These are phyloP conservation scores for Mamestra brassicae DNA, from an alignment of 2,888 invertebrate genomes.

Conservation along the genomic window DNA sequence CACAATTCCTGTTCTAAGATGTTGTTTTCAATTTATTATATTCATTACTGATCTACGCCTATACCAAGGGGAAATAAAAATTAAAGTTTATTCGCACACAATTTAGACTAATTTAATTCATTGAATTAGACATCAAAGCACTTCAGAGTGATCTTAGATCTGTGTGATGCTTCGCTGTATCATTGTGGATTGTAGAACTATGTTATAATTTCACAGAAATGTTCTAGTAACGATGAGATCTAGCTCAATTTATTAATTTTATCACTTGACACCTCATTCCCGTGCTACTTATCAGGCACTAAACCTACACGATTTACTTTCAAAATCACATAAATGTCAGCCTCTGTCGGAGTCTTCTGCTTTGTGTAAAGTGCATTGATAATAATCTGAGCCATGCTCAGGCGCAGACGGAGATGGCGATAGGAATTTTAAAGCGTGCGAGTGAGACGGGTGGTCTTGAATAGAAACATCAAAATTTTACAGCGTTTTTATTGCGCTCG, in stretches of 20 bases:
- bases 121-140: constrained; percentile 56
- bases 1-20: not conserved
- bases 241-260: constrained; percentile 87
- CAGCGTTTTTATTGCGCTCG: constrained; percentile 89
- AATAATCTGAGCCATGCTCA: constrained; percentile 88
- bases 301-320: constrained; percentile 89
- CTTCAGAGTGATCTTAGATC: constrained; percentile 17
- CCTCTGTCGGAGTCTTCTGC: constrained; percentile 86
- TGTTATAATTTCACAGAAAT: constrained; percentile 66
- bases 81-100: constrained; percentile 34
- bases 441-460: constrained; percentile 78
- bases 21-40: not conserved
- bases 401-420: constrained; percentile 73
- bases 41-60: not conserved
- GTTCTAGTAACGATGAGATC: constrained; percentile 73
- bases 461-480: constrained; percentile 91
- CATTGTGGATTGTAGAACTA: constrained; percentile 46
- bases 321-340: constrained; percentile 90
- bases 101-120: constrained; percentile 14
- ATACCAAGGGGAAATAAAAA: constrained; percentile 37
- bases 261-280: constrained; percentile 88
- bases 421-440: constrained; percentile 59
- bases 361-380: constrained; percentile 91
- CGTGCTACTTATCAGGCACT: constrained; percentile 84
- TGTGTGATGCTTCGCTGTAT: constrained; percentile 56